These are phyloP conservation scores for Silurus aristotelis DNA, from an alignment of 2,797 vertebrate genomes.

Conservation along the genomic window DNA sequence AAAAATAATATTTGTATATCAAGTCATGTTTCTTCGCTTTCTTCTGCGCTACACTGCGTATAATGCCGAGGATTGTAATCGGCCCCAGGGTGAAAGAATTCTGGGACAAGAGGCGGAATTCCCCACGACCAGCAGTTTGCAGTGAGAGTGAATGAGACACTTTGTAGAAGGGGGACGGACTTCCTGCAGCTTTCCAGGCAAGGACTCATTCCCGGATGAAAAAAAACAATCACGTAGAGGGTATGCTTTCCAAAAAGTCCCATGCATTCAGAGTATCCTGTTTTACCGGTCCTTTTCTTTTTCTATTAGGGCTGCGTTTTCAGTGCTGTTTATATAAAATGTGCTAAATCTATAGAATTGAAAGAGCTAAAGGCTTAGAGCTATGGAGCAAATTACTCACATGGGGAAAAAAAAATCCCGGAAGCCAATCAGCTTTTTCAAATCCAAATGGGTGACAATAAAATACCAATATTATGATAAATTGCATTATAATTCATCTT, in stretches of 20 bases:
- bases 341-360: not conserved
- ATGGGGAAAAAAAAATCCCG: too few relatives aligned
- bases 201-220: slow-evolving; percentile 31
- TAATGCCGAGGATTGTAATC: not conserved
- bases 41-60: not conserved
- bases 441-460: not conserved
- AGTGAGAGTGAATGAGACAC: slow-evolving; percentile 8
- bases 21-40: not conserved
- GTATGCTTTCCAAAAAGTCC: not conserved
- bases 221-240: not conserved
- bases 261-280: not conserved
- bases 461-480: not conserved
- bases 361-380: not conserved
- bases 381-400: too few relatives aligned
- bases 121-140: slow-evolving; percentile 34
- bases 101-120: slow-evolving; percentile 21
- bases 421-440: too few relatives aligned
- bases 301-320: not conserved
- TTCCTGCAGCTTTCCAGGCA: slow-evolving; percentile 46
- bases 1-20: not conserved
- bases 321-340: not conserved
- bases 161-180: slow-evolving; percentile 36
- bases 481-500: not conserved
- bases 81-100: not conserved
- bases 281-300: not conserved